Base-by-base conservation (phyloP, 2,797 vertebrate species). In the Alcedo atthis region DNA sequence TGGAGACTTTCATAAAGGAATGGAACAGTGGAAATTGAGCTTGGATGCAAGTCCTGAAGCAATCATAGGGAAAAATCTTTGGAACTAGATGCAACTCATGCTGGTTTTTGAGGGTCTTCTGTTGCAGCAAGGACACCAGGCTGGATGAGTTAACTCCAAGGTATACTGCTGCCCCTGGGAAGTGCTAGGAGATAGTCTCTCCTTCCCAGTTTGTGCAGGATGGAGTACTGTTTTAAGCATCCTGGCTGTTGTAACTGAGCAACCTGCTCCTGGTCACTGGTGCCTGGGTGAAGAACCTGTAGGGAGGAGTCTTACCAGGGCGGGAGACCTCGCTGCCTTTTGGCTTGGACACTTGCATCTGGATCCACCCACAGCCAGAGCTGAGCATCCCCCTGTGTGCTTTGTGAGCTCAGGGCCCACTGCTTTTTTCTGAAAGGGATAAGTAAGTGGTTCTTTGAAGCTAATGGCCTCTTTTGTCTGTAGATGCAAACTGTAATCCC, bases 321-420 rank as follows among this genome's bases (percentile, higher is more conserved):
- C 15, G 43, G 42, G 48, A 53, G 24, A 32, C 17, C 37, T 35
- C 66, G 40, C 20, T 59, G n/a, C 21, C 28, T 33, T 16, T n/a
- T 24, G 5, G 5, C 26, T 66, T 2, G 1, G n/a, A 21, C 8
- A 1, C 19, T 69, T 62, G 4, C 1, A 12, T 76, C 32, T n/a
- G 15, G 19, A 66, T 61, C 24, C 37, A 51, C 19, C 0, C 5
- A 6, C 28, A 24, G 45, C 43, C 22, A 33, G 25, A 83, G 46
- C 59, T 35, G 25, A 81, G 40, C 53, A 37, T 4, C 49, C 7
- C 5, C 26, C 28, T 45, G 0, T 13, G 19, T 0, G 0, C 16
- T 75, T 63, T 45, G 14, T 75, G 73, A 77, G 69, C 63, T 71
- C 3, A 2, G 21, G 19, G 20, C 33, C 9, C 13, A 4, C 24